Conservation (phyloP, 2,113 vertebrate species). For the Myrmecophaga tridactyla region DNA sequence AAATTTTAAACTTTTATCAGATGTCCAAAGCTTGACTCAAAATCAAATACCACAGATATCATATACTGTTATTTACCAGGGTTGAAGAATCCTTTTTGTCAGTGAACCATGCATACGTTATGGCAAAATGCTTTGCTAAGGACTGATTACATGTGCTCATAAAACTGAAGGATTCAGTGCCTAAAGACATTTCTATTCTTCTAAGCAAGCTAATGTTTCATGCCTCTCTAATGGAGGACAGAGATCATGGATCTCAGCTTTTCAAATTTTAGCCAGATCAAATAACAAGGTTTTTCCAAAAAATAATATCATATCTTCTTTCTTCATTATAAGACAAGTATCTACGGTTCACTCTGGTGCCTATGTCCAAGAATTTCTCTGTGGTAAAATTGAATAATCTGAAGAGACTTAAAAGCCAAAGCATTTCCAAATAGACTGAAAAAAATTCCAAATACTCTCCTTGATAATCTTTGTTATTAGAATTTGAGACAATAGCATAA, state of each 20-base stretch:
- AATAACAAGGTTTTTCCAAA: conserved; percentile 30
- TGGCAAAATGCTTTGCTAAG: not conserved
- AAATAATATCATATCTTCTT: not conserved
- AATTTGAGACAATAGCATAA: not conserved
- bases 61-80: conserved; percentile 19
- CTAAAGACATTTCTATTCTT: conserved; percentile 41
- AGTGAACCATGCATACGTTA: conserved; percentile 14
- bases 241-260: not conserved
- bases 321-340: conserved; percentile 4
- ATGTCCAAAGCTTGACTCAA: not conserved
- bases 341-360: not conserved
- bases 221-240: not conserved
- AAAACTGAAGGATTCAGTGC: conserved; percentile 45
- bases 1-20: conserved; percentile 47
- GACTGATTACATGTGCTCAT: conserved; percentile 49
- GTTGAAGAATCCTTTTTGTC: conserved; percentile 39
- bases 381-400: not conserved
- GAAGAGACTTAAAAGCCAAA: not conserved
- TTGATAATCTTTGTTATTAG: not conserved
- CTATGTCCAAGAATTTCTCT: not conserved
- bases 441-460: not conserved
- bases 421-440: not conserved
- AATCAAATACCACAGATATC: not conserved
- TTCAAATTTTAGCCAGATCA: not conserved
- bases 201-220: conserved; percentile 39